Conservation (phyloP, 2,888 invertebrate genomes). For the Phortica magna region DNA sequence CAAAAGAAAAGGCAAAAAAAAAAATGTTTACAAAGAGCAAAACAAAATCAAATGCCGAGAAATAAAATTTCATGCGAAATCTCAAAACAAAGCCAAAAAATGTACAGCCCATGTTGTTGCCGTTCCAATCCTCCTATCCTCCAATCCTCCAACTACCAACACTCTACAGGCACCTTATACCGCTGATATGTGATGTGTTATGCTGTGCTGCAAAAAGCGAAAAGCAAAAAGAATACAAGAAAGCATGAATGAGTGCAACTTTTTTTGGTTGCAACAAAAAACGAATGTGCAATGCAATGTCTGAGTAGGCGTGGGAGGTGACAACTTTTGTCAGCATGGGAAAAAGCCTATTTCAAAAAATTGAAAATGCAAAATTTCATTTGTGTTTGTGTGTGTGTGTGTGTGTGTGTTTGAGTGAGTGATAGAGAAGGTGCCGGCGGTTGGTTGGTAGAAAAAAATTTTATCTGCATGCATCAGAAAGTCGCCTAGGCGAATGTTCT, state of each 20-base stretch:
- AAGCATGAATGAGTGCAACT: slow-evolving; percentile 12
- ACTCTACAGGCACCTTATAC: background rate
- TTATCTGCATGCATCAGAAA: slow-evolving; percentile 34
- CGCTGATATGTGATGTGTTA: background rate
- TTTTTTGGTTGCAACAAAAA: slow-evolving; percentile 27
- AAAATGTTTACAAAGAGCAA: slow-evolving; percentile 37
- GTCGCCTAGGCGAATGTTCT: slow-evolving; percentile 19
- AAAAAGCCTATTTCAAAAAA: slow-evolving; percentile 69
- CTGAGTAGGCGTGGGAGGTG: slow-evolving; percentile 11
- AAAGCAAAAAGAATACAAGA: slow-evolving; percentile 20
- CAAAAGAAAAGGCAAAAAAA: background rate
- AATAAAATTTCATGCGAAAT: slow-evolving; percentile 61
- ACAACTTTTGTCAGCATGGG: slow-evolving; percentile 47
- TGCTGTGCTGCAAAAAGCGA: slow-evolving; percentile 18
- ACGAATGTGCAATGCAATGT: slow-evolving; percentile 33
- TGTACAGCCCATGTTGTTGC: background rate
- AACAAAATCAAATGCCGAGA: slow-evolving; percentile 69
- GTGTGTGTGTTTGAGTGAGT: background rate
- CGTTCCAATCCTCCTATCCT: too few species aligned
- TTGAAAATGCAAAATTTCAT: slow-evolving; percentile 72
- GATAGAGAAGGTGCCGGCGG: background rate
- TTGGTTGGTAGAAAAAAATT: background rate
- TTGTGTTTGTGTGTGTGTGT: slow-evolving; percentile 51
- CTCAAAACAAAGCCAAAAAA: slow-evolving; percentile 54
- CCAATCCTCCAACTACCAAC: background rate